Evolutionary conservation across 2,797 vertebrate genomes (phyloP).

Genomic region (Takifugu rubripes): DNA sequence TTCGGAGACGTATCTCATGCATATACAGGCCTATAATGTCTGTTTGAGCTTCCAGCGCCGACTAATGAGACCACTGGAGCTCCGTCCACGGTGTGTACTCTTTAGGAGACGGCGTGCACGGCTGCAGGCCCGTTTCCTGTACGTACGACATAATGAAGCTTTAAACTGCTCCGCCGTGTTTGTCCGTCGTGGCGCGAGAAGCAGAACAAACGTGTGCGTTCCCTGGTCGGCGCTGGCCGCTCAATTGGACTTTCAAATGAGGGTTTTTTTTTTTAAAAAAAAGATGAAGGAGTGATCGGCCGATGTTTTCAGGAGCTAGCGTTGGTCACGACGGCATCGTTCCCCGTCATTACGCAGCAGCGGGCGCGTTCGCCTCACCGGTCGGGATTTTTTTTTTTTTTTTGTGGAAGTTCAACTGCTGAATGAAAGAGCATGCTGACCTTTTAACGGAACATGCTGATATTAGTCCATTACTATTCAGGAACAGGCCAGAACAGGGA

Average conservation of each 20-base stretch:
- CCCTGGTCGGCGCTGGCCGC: too few relatives aligned
- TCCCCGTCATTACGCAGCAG: too few relatives aligned
- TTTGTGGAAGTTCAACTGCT: too few relatives aligned
- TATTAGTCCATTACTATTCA: not conserved
- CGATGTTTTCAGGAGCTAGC: too few relatives aligned
- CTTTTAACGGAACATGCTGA: not conserved
- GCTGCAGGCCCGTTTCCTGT: not conserved
- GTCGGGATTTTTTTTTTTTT: too few relatives aligned
- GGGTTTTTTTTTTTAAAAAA: too few relatives aligned
- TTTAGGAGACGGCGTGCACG: not conserved
- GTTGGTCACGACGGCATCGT: too few relatives aligned
- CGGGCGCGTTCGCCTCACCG: too few relatives aligned
- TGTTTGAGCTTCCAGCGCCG: slow-evolving; percentile 15
- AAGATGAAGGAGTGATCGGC: too few relatives aligned
- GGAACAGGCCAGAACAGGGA: not conserved
- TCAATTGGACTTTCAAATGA: too few relatives aligned
- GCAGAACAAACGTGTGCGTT: too few relatives aligned
- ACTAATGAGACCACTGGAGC: slow-evolving; percentile 30
- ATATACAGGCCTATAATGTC: slow-evolving; percentile 23
- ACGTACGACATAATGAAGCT: not conserved
- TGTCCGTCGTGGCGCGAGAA: not conserved
- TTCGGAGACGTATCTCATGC: slow-evolving; percentile 3
- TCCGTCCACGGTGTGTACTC: slow-evolving; percentile 6
- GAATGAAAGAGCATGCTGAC: not conserved
- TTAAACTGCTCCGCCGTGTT: not conserved